Percentiles rank a stretch among this genome's conserved stretches.
Conservation (phyloP, 2,113 vertebrate species). For the Pavo muticus region DNA sequence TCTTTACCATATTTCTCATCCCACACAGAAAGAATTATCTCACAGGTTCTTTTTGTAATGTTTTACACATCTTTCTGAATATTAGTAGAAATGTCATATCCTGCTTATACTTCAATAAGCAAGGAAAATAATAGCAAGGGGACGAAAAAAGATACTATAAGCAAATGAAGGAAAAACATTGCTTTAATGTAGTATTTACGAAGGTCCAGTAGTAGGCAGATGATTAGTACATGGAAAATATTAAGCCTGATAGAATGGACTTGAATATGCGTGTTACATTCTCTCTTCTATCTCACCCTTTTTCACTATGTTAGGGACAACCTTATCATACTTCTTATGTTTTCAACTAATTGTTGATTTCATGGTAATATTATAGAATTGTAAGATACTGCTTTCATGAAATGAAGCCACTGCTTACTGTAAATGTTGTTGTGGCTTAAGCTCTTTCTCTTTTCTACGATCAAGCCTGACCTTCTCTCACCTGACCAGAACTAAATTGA, state of each 20-base stretch:
- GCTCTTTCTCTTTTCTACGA: neutral
- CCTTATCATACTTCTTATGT: neutral
- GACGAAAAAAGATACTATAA: neutral
- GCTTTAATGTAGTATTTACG: neutral
- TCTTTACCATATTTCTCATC: constrained; percentile 3
- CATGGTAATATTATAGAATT: neutral
- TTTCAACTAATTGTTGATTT: neutral
- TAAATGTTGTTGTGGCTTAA: neutral
- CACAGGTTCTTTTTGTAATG: neutral
- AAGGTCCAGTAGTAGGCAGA: neutral
- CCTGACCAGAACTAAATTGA: neutral
- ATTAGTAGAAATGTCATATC: neutral
- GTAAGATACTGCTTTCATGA: neutral
- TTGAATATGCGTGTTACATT: neutral
- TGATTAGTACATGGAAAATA: neutral
- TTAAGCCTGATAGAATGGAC: neutral
- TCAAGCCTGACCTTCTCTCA: neutral
- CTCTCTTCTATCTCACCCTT: neutral
- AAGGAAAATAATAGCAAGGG: neutral
- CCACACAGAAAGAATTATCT: neutral
- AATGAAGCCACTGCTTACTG: neutral
- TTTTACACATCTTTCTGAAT: neutral
- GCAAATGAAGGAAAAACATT: neutral
- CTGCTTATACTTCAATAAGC: neutral
- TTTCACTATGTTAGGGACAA: neutral